Conservation (phyloP, 2,888 invertebrate species). For the Adelognathus sp. region DNA sequence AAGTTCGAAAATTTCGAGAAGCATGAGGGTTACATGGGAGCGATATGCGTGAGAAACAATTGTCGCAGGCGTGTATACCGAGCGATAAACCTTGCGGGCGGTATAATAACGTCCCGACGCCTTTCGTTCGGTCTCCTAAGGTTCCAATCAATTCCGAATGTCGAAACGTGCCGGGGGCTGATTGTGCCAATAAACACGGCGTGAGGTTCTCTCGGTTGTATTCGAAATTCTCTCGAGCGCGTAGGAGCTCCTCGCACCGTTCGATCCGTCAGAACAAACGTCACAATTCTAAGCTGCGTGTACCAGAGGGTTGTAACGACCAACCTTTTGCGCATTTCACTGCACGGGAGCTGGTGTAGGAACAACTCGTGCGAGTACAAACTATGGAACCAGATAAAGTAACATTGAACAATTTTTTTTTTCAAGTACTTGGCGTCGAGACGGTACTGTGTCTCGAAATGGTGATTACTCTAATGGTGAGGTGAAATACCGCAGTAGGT, state of each 20-base stretch:
- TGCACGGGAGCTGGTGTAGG: too few species aligned
- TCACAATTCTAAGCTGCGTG: not conserved
- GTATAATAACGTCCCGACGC: constrained; percentile 31
- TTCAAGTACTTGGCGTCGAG: too few species aligned
- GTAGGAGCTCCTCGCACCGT: not conserved
- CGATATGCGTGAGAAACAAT: not conserved
- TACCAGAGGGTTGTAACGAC: too few species aligned
- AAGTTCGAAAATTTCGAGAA: too few species aligned
- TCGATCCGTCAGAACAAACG: not conserved
- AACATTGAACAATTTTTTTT: too few species aligned
- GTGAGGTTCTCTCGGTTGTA: constrained; percentile 25
- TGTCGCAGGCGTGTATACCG: not conserved
- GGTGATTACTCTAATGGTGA: too few species aligned
- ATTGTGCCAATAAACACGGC: constrained; percentile 66
- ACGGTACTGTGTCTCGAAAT: too few species aligned
- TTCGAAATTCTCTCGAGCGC: not conserved
- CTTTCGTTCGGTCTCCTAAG: constrained; percentile 27
- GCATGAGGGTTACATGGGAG: not conserved
- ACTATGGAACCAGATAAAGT: too few species aligned
- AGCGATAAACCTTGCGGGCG: constrained; percentile 17
- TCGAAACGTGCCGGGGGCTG: constrained; percentile 63
- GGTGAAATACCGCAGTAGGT: too few species aligned
- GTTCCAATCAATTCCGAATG: constrained; percentile 57
- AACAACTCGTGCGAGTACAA: too few species aligned
- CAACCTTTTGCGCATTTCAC: too few species aligned